A percentile compares a stretch with the other conserved stretches of the same genome.
Conservation (phyloP, 2,888 invertebrate genomes). For the Panopea generosa region DNA sequence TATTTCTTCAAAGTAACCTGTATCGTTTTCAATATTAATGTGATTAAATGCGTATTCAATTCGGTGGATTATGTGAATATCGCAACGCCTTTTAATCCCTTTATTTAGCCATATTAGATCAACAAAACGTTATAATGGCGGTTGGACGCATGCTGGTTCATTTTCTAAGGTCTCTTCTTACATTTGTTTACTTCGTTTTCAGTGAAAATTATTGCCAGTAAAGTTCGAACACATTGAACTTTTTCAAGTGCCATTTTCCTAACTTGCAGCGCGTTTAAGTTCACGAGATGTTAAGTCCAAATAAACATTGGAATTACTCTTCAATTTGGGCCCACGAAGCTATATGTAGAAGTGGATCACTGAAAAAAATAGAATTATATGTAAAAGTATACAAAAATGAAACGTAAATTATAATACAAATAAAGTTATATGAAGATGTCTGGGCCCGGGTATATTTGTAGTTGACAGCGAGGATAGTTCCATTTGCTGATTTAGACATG, state of each 20-base stretch:
- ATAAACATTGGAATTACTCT: conserved; percentile 1
- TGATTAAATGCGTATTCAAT: too few species aligned
- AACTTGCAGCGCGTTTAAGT: background rate
- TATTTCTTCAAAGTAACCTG: too few species aligned
- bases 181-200: background rate
- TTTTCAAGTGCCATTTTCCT: background rate
- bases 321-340: too few species aligned
- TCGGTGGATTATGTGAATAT: too few species aligned
- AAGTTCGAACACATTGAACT: conserved; percentile 2
- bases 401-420: too few species aligned
- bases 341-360: too few species aligned
- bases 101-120: background rate
- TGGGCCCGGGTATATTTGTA: too few species aligned
- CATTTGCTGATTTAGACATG: too few species aligned
- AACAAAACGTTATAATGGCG: background rate
- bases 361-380: background rate
- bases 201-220: background rate
- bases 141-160: background rate
- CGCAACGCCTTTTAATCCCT: background rate
- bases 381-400: background rate
- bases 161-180: background rate
- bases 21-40: too few species aligned
- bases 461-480: too few species aligned
- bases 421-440: conserved; percentile 1
- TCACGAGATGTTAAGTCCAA: conserved; percentile 1